Conservation (phyloP, 2,888 invertebrate genomes). For the Geotrupes spiniger region DNA sequence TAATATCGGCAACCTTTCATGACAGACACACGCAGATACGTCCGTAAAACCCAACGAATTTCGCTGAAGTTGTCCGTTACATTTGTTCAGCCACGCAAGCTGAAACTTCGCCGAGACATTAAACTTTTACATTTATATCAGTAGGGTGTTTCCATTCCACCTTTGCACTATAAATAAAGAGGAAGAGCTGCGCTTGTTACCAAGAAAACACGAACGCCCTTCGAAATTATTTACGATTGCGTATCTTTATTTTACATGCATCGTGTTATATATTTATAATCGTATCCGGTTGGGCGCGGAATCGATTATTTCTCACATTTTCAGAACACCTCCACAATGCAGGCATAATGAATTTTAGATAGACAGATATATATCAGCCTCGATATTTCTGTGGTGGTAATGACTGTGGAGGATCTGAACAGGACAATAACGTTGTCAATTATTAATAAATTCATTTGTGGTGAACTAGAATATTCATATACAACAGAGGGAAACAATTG, state of each 20-base stretch:
- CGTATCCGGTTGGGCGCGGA: too few relatives aligned
- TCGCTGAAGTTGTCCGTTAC: constrained; percentile 2
- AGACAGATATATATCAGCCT: too few relatives aligned
- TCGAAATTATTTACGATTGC: constrained; percentile 2
- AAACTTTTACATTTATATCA: constrained; percentile 7
- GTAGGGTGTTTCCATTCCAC: not conserved
- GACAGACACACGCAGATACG: constrained; percentile 5
- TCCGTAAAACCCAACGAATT: constrained; percentile 1
- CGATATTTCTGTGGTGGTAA: too few relatives aligned
- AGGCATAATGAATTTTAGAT: too few relatives aligned
- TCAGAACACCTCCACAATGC: too few relatives aligned
- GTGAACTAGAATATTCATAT: too few relatives aligned
- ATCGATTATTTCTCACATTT: too few relatives aligned
- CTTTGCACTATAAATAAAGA: not conserved
- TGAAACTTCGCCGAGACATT: constrained; percentile 5
- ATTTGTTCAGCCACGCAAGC: constrained; percentile 6
- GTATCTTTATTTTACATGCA: constrained; percentile 6
- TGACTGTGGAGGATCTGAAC: too few relatives aligned
- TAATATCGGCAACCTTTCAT: not conserved
- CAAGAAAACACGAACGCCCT: constrained; percentile 5
- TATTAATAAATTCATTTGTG: too few relatives aligned
- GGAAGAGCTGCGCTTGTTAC: too few relatives aligned
- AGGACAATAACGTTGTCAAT: too few relatives aligned
- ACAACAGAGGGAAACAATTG: too few relatives aligned
- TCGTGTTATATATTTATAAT: not conserved